Evolutionary conservation across 2,113 vertebrate genomes (phyloP).

Genomic region (Rhodinocichla rosea): DNA sequence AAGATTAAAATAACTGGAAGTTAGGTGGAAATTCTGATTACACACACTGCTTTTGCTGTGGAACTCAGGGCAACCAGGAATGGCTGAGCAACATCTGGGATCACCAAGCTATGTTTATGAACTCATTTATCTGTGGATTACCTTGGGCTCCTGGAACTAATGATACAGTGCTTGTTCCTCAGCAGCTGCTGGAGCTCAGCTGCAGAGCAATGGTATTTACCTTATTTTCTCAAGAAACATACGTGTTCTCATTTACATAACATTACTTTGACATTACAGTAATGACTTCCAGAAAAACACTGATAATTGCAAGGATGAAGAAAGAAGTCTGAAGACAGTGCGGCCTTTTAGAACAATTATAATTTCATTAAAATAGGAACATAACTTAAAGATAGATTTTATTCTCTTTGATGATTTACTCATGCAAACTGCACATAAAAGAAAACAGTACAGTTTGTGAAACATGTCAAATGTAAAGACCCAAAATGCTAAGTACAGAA

Average conservation of each 20-base stretch:
- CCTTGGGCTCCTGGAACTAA: neutral
- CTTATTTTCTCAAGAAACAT: neutral
- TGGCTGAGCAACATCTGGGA: neutral
- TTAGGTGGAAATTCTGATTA: neutral
- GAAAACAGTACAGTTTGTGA: constrained; percentile 85
- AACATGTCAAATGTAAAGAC: constrained; percentile 82
- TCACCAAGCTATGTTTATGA: neutral
- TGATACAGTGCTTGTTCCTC: neutral
- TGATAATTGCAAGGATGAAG: neutral
- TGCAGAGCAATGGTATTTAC: neutral
- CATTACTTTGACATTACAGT: neutral
- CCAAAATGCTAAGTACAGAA: constrained; percentile 79
- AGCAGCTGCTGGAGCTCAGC: neutral
- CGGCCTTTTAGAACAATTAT: constrained; percentile 65
- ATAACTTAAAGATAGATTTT: constrained; percentile 88
- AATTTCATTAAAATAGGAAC: constrained; percentile 75
- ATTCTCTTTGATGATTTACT: constrained; percentile 96
- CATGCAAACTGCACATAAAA: constrained; percentile 96
- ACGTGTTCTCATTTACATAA: neutral
- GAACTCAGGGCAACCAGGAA: neutral
- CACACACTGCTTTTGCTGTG: fast-evolving
- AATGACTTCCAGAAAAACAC: neutral
- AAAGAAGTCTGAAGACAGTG: constrained; percentile 42
- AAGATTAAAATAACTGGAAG: neutral
- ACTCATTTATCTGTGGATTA: neutral